Base-by-base conservation (phyloP, 2,113 vertebrate species). In the Brachyhypopomus occidentalis region DNA sequence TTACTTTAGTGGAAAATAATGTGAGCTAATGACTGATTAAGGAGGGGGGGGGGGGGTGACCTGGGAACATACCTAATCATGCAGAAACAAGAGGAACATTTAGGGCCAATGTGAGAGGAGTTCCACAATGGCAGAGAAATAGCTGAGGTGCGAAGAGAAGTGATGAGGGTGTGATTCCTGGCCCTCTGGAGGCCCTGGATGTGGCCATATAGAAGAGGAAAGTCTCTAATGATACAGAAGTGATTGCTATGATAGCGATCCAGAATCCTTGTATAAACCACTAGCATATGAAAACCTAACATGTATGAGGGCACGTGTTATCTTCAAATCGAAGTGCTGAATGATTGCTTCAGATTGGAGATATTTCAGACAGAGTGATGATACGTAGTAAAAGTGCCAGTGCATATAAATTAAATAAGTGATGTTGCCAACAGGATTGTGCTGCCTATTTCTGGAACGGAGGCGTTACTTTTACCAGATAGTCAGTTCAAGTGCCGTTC, bases 311-410 rank as follows among this genome's bases (percentile, higher is more conserved):
- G 59, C 27, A 25, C 27, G 56, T 25, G 19, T n/a, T 56, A 69
- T 48, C 62, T 55, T 73, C 59, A 80, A 25, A 64, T 76, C 59
- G 16, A 45, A 59, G 62, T 58, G 62, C 4, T 56, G 23, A 38
- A 38, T 67, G 55, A 67, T 58, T 74, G 66, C 79, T 52, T 38
- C 22, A 63, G 20, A 64, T 58, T 19, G 45, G 56, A 59, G 79
- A 84, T 73, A 12, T 73, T 73, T 78, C 5, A 62, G 25, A 84
- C 41, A 58, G 83, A 77, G 71, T 36, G 12, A 72, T 72, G n/a
- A 22, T 64, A 72, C 22, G 58, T 63, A 5, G 67, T n/a, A 27
- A 72, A 60, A 72, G 58, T 17, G 5, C 70, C 48, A 30, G 48
- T 34, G 38, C 19, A 72, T 30, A 34, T 45, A 48, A 72, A 63